These are phyloP conservation scores for Halocynthia aurantium DNA, from an alignment of 23 tunicate genomes.

Conservation along the genomic window DNA sequence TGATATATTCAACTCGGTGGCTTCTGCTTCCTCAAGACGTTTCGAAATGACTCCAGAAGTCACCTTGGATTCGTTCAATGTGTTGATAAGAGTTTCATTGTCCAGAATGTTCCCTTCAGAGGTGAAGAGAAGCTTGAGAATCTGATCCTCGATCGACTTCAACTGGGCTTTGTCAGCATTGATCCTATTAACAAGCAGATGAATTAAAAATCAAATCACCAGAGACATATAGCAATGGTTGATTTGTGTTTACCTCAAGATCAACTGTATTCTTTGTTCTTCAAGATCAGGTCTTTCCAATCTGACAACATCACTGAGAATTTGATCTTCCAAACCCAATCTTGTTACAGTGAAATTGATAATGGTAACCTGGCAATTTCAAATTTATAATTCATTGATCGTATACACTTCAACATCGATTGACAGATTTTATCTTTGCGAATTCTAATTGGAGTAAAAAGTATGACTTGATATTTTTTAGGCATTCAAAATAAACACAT, in stretches of 20 bases:
- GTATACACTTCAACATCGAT: no score
- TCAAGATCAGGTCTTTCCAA: conserved; percentile 93
- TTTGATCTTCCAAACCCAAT: conserved; percentile 92
- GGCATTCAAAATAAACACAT: no score
- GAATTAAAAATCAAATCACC: no score
- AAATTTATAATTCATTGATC: no score
- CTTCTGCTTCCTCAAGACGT: conserved; percentile 85
- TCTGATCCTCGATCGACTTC: conserved; percentile 83
- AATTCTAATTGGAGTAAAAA: no score
- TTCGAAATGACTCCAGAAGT: conserved; percentile 93
- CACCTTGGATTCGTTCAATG: conserved; percentile 78
- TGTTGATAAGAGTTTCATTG: conserved; percentile 79
- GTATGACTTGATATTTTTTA: no score
- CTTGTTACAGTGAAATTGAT: conserved; percentile 95
- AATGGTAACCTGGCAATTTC: conserved; percentile 65
- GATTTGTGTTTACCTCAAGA: conserved; percentile 36
- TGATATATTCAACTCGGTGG: conserved; percentile 71
- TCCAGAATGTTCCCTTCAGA: conserved; percentile 96
- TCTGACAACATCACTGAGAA: conserved; percentile 81
- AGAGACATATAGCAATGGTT: neutral
- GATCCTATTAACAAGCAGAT: conserved; percentile 22
- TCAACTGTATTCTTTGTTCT: conserved; percentile 77
- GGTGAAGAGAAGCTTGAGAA: conserved; percentile 79
- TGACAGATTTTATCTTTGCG: no score
- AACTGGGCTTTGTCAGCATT: conserved; percentile 91